Percentiles rank a stretch among this genome's conserved stretches.
Evolutionary conservation across 1,140 invertebrate species (phyloP).

Genomic region (Drosophila ficusphila): DNA sequence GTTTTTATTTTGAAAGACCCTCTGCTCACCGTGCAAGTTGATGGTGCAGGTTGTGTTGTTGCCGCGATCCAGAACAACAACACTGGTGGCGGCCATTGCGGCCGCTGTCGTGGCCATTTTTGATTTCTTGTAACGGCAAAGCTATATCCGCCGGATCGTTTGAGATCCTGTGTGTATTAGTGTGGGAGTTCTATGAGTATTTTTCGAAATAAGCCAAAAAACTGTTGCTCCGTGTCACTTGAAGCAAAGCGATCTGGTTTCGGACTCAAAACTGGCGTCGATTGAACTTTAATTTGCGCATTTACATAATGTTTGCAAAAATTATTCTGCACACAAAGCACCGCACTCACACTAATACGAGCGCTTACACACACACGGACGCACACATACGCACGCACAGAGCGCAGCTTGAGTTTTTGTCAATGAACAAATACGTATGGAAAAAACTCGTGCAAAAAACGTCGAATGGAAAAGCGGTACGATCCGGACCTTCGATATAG

Average conservation of each 20-base stretch:
- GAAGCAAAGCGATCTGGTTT: constrained; percentile 47
- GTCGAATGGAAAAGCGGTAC: constrained; percentile 18
- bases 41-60: constrained; percentile 98
- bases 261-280: constrained; percentile 28
- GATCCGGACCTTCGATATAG: constrained; percentile 28
- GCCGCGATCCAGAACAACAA: constrained; percentile 95
- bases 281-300: constrained; percentile 71
- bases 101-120: constrained; percentile 74
- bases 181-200: not conserved
- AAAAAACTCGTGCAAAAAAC: constrained; percentile 83
- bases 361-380: constrained; percentile 27
- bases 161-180: not conserved
- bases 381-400: constrained; percentile 46
- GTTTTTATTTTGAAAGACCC: not conserved
- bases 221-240: constrained; percentile 35
- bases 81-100: constrained; percentile 94
- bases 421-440: constrained; percentile 82
- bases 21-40: constrained; percentile 94
- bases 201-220: constrained; percentile 13
- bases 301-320: constrained; percentile 71
- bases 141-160: constrained; percentile 21
- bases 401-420: constrained; percentile 80
- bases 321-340: constrained; percentile 73
- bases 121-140: constrained; percentile 52
- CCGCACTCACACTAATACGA: constrained; percentile 32